These are phyloP conservation scores for Noctuana brunneofusca DNA, from an alignment of 2,888 invertebrate species.

Conservation along the genomic window DNA sequence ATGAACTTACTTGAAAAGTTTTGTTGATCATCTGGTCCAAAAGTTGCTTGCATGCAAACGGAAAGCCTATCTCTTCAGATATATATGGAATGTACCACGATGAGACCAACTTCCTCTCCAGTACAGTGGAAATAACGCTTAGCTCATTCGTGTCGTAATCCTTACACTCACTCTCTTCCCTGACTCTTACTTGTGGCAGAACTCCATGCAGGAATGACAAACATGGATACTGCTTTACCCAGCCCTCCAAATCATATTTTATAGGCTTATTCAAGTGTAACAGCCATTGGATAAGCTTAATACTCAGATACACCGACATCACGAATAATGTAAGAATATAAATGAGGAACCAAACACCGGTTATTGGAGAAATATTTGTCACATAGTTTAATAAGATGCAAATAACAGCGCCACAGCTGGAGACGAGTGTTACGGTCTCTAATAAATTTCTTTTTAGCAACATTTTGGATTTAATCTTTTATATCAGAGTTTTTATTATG, in stretches of 20 bases:
- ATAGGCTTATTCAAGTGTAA: constrained; percentile 79
- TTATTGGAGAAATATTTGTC: constrained; percentile 69
- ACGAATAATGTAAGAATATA: constrained; percentile 69
- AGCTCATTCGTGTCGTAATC: constrained; percentile 76
- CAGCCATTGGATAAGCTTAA: constrained; percentile 79
- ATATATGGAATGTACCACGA: constrained; percentile 77
- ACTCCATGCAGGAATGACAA: constrained; percentile 48
- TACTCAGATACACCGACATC: constrained; percentile 72
- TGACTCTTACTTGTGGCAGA: constrained; percentile 48
- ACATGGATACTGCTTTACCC: constrained; percentile 57
- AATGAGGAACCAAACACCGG: constrained; percentile 70
- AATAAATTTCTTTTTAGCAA: constrained; percentile 65
- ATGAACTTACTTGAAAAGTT: constrained; percentile 66
- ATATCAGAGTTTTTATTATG: neutral
- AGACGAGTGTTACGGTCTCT: constrained; percentile 59
- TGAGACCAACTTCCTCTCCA: constrained; percentile 72
- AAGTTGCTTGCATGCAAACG: constrained; percentile 78
- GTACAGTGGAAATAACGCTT: constrained; percentile 73
- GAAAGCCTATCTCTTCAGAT: constrained; percentile 77
- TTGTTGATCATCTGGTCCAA: constrained; percentile 77
- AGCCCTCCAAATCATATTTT: constrained; percentile 63
- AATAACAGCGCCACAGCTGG: constrained; percentile 57
- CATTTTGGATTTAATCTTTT: constrained; percentile 49
- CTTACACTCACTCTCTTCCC: constrained; percentile 45
- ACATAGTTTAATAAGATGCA: constrained; percentile 63